Percentiles rank a stretch among this genome's conserved stretches.
Conservation (phyloP, 2,113 vertebrate species). For the Aspiorhynchus laticeps region DNA sequence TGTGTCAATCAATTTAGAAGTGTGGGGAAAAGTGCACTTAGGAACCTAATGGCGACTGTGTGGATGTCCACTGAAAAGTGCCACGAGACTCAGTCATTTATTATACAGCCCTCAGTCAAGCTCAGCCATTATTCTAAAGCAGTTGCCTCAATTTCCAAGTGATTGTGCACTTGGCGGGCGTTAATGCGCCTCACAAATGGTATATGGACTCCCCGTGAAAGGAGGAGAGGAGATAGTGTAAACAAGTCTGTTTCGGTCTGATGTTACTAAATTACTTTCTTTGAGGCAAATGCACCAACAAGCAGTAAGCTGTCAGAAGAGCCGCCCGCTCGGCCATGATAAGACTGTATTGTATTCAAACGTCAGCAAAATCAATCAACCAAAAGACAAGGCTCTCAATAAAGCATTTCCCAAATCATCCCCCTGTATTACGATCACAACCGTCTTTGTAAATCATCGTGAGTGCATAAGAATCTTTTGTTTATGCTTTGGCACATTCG, state of each 20-base stretch:
- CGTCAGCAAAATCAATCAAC: conserved; percentile 2
- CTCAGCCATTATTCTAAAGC: conserved; percentile 25
- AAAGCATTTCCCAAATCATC: background rate
- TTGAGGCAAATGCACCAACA: background rate
- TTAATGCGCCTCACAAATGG: conserved; percentile 10
- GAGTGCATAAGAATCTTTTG: background rate
- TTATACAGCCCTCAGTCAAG: conserved; percentile 47
- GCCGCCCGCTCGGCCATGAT: background rate
- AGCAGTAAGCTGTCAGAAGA: conserved; percentile 3
- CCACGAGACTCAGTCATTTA: conserved; percentile 63
- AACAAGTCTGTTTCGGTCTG: conserved; percentile 17
- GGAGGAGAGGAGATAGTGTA: conserved; percentile 13
- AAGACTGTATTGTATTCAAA: conserved; percentile 12
- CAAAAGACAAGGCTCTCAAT: background rate
- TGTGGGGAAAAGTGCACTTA: conserved; percentile 79
- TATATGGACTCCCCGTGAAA: background rate
- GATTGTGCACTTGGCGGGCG: conserved; percentile 12
- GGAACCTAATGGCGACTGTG: conserved; percentile 71
- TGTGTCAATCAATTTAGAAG: conserved; percentile 83
- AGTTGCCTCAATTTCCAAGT: conserved; percentile 25
- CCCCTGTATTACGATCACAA: no score
- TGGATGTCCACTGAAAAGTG: conserved; percentile 65
- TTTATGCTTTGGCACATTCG: background rate
- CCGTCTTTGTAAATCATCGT: background rate
- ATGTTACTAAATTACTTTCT: conserved; percentile 1